A percentile compares a stretch with the other conserved stretches of the same genome.
Conservation (phyloP, 2,113 vertebrate species). For the Rhinogobius similis region DNA sequence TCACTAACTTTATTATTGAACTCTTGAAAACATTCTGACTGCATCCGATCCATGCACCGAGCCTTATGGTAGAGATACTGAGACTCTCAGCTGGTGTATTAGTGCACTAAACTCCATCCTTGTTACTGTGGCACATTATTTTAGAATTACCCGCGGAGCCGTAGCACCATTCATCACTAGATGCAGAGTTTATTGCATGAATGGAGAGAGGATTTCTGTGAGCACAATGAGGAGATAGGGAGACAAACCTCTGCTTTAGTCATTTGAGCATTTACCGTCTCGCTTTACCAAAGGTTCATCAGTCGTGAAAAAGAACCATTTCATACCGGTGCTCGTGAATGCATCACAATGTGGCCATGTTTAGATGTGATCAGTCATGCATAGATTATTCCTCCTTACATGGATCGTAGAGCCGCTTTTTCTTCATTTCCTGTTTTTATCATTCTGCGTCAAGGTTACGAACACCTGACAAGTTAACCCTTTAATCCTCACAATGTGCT, state of each 20-base stretch:
- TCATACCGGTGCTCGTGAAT: slow-evolving; percentile 25
- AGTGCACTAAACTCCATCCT: not conserved
- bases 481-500: not conserved
- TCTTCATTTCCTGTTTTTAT: slow-evolving; percentile 38
- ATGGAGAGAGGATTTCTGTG: slow-evolving; percentile 22
- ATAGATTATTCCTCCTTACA: slow-evolving; percentile 8
- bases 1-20: not conserved
- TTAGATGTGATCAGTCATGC: slow-evolving; percentile 30
- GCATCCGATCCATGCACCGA: not conserved
- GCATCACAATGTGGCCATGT: slow-evolving; percentile 17
- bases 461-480: slow-evolving; percentile 47
- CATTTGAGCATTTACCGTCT: slow-evolving; percentile 34
- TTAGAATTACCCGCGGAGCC: slow-evolving; percentile 35
- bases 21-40: not conserved
- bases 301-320: slow-evolving; percentile 45
- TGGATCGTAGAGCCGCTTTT: slow-evolving; percentile 25
- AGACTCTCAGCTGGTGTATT: not conserved
- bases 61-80: not conserved
- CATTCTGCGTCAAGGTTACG: slow-evolving; percentile 50
- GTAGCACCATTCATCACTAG: slow-evolving; percentile 23
- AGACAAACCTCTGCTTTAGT: slow-evolving; percentile 19
- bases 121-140: slow-evolving; percentile 18
- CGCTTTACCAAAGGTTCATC: slow-evolving; percentile 41
- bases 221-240: slow-evolving; percentile 6
- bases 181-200: slow-evolving; percentile 25